Conservation (phyloP, 2,888 invertebrate species). For the Glyphotaelius pellucidus region DNA sequence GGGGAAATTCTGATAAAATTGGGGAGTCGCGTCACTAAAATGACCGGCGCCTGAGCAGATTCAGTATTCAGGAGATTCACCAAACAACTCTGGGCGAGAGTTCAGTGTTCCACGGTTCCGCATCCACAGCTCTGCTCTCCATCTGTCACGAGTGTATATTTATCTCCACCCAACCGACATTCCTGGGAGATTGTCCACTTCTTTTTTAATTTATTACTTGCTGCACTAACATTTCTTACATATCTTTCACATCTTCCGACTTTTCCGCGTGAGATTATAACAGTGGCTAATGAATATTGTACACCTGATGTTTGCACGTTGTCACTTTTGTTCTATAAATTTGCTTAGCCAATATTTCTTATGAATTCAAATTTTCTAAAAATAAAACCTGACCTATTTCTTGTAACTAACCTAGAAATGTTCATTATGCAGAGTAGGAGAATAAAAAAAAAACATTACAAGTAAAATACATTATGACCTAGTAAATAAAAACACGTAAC, state of each 20-base stretch:
- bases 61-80: too few relatives aligned
- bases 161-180: slow-evolving; percentile 25
- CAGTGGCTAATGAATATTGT: neutral
- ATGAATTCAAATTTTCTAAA: too few relatives aligned
- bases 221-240: neutral
- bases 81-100: neutral
- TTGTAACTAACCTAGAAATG: too few relatives aligned
- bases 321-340: too few relatives aligned
- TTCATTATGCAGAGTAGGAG: too few relatives aligned
- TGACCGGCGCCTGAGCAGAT: neutral
- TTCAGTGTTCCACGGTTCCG: neutral
- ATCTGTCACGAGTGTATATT: slow-evolving; percentile 17
- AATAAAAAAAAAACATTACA: too few relatives aligned
- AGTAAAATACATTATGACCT: too few relatives aligned
- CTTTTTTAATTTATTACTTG: neutral
- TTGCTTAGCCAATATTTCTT: too few relatives aligned
- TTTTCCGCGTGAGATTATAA: neutral
- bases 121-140: neutral
- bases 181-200: slow-evolving; percentile 9
- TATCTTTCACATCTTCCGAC: neutral
- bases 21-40: neutral
- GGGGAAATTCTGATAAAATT: neutral
- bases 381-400: too few relatives aligned
- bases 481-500: too few relatives aligned
- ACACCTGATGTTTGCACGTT: neutral